Conservation (phyloP, 2,888 invertebrate species). For the Gryllus longicercus region DNA sequence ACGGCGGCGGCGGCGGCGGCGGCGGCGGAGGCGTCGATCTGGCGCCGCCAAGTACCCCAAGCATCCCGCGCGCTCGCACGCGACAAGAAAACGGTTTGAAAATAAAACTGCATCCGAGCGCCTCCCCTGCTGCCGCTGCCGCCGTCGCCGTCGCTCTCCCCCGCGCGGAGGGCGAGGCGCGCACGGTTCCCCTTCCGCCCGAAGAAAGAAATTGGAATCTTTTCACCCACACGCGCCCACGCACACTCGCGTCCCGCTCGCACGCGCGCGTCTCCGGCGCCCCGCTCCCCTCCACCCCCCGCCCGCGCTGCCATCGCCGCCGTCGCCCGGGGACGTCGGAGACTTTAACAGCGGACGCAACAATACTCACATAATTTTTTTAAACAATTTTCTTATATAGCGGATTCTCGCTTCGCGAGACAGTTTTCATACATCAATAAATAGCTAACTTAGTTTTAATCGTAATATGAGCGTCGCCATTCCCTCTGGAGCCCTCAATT, state of each 20-base stretch:
- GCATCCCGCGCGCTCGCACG: neutral
- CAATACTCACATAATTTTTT: too few species aligned
- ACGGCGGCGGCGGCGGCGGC: neutral
- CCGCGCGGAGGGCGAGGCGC: neutral
- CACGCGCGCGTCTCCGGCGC: neutral
- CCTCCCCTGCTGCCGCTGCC: neutral
- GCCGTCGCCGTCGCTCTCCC: neutral
- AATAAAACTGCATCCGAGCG: conserved; percentile 1
- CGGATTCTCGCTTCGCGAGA: too few species aligned
- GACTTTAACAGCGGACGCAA: too few species aligned
- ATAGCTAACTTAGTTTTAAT: too few species aligned
- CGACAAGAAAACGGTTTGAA: conserved; percentile 9
- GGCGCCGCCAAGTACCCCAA: neutral
- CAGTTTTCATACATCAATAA: too few species aligned
- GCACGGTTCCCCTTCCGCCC: neutral
- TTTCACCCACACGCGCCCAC: conserved; percentile 24
- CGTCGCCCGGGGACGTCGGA: too few species aligned
- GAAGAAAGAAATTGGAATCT: conserved; percentile 32
- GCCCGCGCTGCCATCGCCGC: neutral
- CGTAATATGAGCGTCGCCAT: too few species aligned
- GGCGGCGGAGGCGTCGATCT: neutral
- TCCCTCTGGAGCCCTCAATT: too few species aligned
- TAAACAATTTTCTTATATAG: too few species aligned
- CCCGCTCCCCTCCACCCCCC: neutral
- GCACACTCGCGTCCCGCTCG: neutral